Evolutionary conservation across 2,888 invertebrate genomes (phyloP).

Genomic region (Cancer borealis): DNA sequence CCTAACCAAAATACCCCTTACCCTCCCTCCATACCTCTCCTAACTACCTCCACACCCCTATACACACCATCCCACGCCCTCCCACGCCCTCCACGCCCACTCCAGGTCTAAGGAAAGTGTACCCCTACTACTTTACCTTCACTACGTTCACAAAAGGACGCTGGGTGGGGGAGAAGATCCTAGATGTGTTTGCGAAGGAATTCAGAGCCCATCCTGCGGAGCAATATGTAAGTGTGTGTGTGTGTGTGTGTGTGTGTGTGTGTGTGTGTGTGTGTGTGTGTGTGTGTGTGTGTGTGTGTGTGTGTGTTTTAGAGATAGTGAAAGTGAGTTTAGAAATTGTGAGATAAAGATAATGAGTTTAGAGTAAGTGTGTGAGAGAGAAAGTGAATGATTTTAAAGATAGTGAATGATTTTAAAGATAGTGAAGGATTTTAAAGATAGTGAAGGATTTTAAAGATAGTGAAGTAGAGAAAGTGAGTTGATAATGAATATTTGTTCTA

Average conservation of each 20-base stretch:
- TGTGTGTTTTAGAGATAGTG: not conserved
- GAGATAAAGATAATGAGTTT: no score
- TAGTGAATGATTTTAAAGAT: not conserved
- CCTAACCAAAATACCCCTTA: not conserved
- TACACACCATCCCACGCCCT: not conserved
- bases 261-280: conserved; percentile 1
- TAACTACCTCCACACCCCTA: not conserved
- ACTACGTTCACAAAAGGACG: conserved; percentile 97
- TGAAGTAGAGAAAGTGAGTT: no score
- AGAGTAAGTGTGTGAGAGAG: not conserved
- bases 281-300: not conserved
- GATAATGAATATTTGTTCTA: no score
- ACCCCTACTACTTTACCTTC: conserved; percentile 98
- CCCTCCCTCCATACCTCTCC: not conserved
- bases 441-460: no score
- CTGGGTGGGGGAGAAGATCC: conserved; percentile 95
- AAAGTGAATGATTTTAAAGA: not conserved
- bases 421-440: not conserved
- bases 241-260: conserved; percentile 41
- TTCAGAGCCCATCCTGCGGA: conserved; percentile 96
- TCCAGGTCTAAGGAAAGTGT: conserved; percentile 87
- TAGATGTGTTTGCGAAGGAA: conserved; percentile 95
- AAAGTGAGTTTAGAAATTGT: no score
- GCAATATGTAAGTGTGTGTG: conserved; percentile 84
- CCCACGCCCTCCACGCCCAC: not conserved